These are phyloP conservation scores for Archilochus colubris DNA, from an alignment of 2,113 vertebrate genomes.

Conservation along the genomic window DNA sequence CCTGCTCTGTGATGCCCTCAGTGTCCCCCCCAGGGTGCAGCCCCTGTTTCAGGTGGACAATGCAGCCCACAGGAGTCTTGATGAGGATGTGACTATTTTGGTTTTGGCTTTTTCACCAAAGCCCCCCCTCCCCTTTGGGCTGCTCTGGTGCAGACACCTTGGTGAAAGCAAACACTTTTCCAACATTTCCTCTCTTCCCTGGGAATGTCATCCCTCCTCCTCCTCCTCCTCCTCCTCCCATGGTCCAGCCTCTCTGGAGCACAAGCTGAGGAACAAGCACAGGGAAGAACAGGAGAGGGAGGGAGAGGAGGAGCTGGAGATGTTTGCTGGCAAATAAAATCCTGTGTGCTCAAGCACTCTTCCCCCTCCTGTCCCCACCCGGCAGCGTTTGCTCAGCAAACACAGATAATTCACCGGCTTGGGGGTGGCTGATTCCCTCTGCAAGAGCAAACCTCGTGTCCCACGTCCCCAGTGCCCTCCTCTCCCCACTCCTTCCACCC, in stretches of 20 bases:
- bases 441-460: conserved; percentile 31
- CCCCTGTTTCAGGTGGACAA: not conserved
- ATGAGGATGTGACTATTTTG: not conserved
- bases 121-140: not conserved
- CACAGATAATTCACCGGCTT: conserved; percentile 70
- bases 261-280: not conserved
- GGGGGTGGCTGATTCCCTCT: not conserved
- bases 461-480: not conserved
- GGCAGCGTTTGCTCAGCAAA: conserved; percentile 77
- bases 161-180: not conserved
- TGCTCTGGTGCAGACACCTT: not conserved
- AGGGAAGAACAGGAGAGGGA: not conserved
- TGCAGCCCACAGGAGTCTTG: not conserved
- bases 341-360: conserved; percentile 60
- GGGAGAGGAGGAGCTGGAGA: conserved; percentile 13
- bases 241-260: not conserved
- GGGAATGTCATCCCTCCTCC: not conserved
- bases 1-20: not conserved
- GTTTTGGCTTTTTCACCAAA: not conserved
- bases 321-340: conserved; percentile 71
- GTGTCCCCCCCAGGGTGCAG: not conserved
- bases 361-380: conserved; percentile 48
- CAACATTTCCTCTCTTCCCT: not conserved
- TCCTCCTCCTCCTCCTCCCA: not conserved
- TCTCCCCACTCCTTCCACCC: not conserved